Evolutionary conservation across 2,113 vertebrate genomes (phyloP).

Genomic region (Nycticebus coucang): DNA sequence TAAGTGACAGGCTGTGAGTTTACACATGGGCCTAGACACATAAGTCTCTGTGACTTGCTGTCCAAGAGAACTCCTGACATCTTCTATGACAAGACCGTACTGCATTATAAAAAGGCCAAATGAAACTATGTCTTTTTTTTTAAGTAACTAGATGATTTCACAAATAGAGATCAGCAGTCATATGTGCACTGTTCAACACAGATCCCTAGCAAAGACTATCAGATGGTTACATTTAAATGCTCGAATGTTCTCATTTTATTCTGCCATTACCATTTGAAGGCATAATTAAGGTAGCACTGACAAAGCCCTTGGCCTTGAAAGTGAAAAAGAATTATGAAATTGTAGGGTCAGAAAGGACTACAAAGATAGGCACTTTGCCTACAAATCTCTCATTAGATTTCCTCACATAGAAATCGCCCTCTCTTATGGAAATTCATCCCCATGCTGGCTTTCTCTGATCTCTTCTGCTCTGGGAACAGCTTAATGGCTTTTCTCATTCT

Average conservation of each 20-base stretch:
- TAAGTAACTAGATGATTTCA: slow-evolving; percentile 24
- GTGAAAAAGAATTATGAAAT: slow-evolving; percentile 47
- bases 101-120: neutral
- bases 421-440: neutral
- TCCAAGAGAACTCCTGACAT: neutral
- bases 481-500: neutral
- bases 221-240: slow-evolving; percentile 56
- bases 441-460: neutral
- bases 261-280: slow-evolving; percentile 59
- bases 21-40: neutral
- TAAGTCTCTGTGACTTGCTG: neutral
- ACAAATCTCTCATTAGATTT: neutral
- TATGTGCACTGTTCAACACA: slow-evolving; percentile 47
- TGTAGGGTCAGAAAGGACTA: neutral
- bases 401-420: neutral
- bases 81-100: neutral
- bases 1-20: too few relatives aligned
- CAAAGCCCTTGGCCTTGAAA: slow-evolving; percentile 26
- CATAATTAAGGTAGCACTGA: neutral
- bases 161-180: neutral
- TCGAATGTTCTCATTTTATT: slow-evolving; percentile 59
- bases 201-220: slow-evolving; percentile 63
- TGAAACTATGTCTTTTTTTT: slow-evolving; percentile 39
- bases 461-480: neutral
- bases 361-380: neutral